phyloP scores from a whole-genome alignment of 2,113 vertebrate genomes.

The Rhineura floridana region DNA sequence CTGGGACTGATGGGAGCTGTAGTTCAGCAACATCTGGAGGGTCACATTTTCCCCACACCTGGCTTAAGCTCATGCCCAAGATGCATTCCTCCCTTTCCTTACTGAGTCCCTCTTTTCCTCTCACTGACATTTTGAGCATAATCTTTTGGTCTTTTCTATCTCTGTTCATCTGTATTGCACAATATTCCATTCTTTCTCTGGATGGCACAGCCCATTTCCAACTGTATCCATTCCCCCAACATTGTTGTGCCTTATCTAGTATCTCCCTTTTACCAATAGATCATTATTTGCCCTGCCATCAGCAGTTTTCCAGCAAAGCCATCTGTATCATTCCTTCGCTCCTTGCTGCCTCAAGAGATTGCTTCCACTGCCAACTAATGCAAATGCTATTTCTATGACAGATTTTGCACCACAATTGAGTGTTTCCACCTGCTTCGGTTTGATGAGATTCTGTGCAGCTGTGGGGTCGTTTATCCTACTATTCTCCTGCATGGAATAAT shows the following conservation, averaged over 20 bases:
- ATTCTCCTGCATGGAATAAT: neutral
- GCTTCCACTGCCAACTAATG: neutral
- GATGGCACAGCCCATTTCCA: neutral
- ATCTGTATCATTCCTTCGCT: neutral
- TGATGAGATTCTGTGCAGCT: neutral
- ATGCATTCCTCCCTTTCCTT: neutral
- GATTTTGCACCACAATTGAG: neutral
- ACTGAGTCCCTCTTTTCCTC: neutral
- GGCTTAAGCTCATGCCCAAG: too few species aligned
- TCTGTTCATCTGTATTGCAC: neutral
- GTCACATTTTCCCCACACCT: neutral
- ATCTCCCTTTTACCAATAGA: neutral
- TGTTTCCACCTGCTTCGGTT: neutral
- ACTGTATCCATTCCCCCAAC: neutral
- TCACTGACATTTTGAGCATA: neutral
- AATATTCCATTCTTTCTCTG: neutral
- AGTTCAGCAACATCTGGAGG: too few species aligned
- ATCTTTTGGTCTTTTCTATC: neutral
- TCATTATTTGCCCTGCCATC: neutral
- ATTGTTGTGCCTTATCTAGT: neutral
- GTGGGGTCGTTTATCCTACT: neutral
- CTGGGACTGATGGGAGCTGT: too few species aligned
- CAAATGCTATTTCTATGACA: neutral
- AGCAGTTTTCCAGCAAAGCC: slow-evolving; percentile 5
- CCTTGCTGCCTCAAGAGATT: rapidly evolving